A percentile compares a stretch with the other conserved stretches of the same genome.
Evolutionary conservation across 2,888 invertebrate genomes (phyloP).

Genomic region (Protophormia terraenovae): DNA sequence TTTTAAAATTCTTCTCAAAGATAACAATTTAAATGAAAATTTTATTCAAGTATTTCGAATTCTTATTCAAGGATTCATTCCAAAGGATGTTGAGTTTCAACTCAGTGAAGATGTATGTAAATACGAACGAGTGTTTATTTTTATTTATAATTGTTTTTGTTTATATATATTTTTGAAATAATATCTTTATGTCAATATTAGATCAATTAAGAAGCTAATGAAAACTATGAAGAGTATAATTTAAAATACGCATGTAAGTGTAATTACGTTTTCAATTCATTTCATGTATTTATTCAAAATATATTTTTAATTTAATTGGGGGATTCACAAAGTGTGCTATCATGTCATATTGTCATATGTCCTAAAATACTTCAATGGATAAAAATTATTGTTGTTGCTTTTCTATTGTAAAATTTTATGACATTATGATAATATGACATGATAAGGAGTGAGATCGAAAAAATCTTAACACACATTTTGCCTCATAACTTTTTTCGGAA

Average conservation of each 20-base stretch:
- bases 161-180: not conserved
- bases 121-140: not conserved
- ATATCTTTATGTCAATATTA: slow-evolving; percentile 23
- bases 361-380: too few relatives aligned
- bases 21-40: slow-evolving; percentile 57
- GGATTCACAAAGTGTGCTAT: too few relatives aligned
- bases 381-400: too few relatives aligned
- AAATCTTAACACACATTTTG: too few relatives aligned
- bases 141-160: slow-evolving; percentile 2
- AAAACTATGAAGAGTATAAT: not conserved
- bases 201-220: slow-evolving; percentile 5
- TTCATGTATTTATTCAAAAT: not conserved
- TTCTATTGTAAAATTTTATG: too few relatives aligned
- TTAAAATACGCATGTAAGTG: too few relatives aligned
- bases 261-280: not conserved
- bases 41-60: slow-evolving; percentile 49
- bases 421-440: too few relatives aligned
- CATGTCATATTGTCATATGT: too few relatives aligned
- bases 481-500: too few relatives aligned
- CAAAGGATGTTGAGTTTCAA: not conserved
- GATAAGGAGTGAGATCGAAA: too few relatives aligned
- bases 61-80: not conserved
- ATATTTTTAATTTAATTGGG: too few relatives aligned
- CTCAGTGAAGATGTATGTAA: not conserved
- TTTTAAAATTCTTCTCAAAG: slow-evolving; percentile 30